Conservation (phyloP, 2,888 invertebrate genomes). For the Isoperla grammatica region DNA sequence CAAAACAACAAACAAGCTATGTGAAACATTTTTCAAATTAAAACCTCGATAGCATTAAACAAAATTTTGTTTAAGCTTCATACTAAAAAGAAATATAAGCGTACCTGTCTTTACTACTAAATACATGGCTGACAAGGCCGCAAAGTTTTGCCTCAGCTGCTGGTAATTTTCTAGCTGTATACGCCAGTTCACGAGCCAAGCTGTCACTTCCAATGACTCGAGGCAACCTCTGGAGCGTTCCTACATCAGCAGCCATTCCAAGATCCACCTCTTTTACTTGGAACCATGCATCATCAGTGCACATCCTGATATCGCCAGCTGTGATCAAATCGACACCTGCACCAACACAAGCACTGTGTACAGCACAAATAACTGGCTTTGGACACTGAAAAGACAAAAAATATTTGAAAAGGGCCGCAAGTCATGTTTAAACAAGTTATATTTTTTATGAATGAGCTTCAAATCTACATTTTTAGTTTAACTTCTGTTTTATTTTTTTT, state of each 20-base stretch:
- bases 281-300: slow-evolving; percentile 85
- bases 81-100: no score
- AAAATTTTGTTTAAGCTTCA: no score
- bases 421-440: no score
- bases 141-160: slow-evolving; percentile 73
- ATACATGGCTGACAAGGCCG: slow-evolving; percentile 79
- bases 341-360: slow-evolving; percentile 88
- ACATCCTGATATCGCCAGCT: slow-evolving; percentile 88
- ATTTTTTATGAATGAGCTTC: slow-evolving; percentile 4
- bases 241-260: slow-evolving; percentile 92
- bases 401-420: no score
- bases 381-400: slow-evolving; percentile 52
- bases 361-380: slow-evolving; percentile 85
- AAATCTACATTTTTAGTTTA: no score
- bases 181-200: slow-evolving; percentile 79
- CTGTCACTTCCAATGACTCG: slow-evolving; percentile 86
- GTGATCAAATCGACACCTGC: slow-evolving; percentile 85
- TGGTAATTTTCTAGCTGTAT: slow-evolving; percentile 74
- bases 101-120: slow-evolving; percentile 62
- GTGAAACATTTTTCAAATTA: no score
- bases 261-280: slow-evolving; percentile 68
- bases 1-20: no score
- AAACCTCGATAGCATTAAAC: no score
- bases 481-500: no score
- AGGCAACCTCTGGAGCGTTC: slow-evolving; percentile 87